Base-by-base conservation (phyloP, 2,113 vertebrate species). In the Pseudorasbora parva region DNA sequence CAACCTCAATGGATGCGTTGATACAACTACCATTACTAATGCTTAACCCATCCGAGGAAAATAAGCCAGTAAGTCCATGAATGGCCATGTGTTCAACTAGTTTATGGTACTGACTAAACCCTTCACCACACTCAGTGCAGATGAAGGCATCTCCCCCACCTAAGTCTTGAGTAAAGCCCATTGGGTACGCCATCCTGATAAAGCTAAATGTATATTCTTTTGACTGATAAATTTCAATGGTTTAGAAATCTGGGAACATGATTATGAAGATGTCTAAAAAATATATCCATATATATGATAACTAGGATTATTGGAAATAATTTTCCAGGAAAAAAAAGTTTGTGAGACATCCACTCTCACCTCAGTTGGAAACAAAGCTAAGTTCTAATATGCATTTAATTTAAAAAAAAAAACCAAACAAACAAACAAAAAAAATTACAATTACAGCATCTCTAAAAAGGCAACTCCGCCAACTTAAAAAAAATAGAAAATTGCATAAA, bases 111-210 rank as follows among this genome's bases (percentile, higher is more conserved):
- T 92, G 92, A 73, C 84, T 88, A 87, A 95, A 95, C 15, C 93
- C 94, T 89, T 94, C 94, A 7, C 94, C 94, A 87, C 94, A 95
- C 86, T 94, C 94, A 6, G 94, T 92, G 77, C 94, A 95, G 86
- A 95, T 95, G 83, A 94, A 95, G 45, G 91, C 91, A 89, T 90
- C 90, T 60, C 89, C 91, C 57, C 86, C 93, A 54, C 43, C 68
- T 60, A 83, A 69, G 23, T 89, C 90, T 66, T 77, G 19, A 79
- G 85, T 71, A 86, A 49, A 87, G 82, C 92, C 90, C 75, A 88
- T 19, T 21, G 88, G 87, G 59, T 91, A 89, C 60, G 93, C 93
- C 93, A 95, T 94, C 41, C 79, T 68, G n/a, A 62, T 14, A 49
- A 21, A 86, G 74, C 21, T 83, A 89, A 86, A 74, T 21, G 69